phyloP scores from a whole-genome alignment of 2,113 vertebrate genomes.

The Condylura cristata region DNA sequence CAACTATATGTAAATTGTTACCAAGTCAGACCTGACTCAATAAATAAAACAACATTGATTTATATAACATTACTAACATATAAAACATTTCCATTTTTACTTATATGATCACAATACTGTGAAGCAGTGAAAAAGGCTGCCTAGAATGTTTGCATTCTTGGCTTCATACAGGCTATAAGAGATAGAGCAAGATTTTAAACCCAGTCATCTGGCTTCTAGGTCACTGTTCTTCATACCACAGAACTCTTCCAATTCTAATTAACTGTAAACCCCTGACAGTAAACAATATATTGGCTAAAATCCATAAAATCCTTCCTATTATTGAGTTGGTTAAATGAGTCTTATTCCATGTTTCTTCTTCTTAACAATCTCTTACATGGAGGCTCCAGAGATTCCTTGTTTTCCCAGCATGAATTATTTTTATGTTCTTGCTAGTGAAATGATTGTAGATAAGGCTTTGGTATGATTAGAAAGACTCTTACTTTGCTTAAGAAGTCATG shows the following conservation, averaged over 20 bases:
- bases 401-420: not conserved
- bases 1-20: not conserved
- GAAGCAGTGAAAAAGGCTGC: not conserved
- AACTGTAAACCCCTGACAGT: not conserved
- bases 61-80: not conserved
- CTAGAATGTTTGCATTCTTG: not conserved
- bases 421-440: too few species aligned
- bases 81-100: not conserved
- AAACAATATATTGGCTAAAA: not conserved
- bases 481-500: not conserved
- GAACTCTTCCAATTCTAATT: not conserved
- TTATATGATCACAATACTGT: not conserved
- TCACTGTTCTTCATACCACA: too few species aligned
- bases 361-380: not conserved
- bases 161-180: not conserved
- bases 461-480: not conserved
- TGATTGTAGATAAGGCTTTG: not conserved
- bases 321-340: not conserved
- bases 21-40: not conserved
- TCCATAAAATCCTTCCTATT: not conserved
- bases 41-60: not conserved
- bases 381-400: not conserved
- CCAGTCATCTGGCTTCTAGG: not conserved
- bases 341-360: not conserved
- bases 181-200: not conserved